Conservation (phyloP, 2,113 vertebrate species). For the Tauraco erythrolophus region DNA sequence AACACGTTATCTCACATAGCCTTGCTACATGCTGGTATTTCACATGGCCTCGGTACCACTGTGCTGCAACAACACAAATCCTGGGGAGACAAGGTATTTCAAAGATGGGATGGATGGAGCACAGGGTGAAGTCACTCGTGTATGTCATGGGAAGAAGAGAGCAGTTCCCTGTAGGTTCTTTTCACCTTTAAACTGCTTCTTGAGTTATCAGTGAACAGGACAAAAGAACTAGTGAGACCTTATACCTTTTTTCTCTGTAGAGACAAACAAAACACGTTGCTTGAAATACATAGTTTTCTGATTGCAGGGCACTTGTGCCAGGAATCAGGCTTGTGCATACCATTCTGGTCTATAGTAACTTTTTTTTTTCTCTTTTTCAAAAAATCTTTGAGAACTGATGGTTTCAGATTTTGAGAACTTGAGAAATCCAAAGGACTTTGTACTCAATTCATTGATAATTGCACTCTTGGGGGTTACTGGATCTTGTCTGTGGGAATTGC, state of each 20-base stretch:
- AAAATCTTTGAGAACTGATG: not conserved
- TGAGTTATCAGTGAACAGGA: not conserved
- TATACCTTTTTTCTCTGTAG: not conserved
- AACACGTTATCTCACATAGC: not conserved
- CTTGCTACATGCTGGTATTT: not conserved
- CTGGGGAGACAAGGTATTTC: not conserved
- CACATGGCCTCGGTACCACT: not conserved
- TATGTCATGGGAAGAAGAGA: not conserved
- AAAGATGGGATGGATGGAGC: not conserved
- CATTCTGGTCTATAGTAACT: not conserved
- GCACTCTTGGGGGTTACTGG: not conserved
- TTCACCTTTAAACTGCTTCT: not conserved
- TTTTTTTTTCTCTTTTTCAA: not conserved
- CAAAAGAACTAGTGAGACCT: not conserved
- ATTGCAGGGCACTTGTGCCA: not conserved
- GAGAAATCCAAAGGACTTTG: not conserved
- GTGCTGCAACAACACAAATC: not conserved
- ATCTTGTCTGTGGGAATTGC: not conserved
- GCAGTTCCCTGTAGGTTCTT: rapidly evolving
- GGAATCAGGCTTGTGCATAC: not conserved
- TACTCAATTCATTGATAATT: not conserved
- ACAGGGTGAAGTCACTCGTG: not conserved
- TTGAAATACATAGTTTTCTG: not conserved
- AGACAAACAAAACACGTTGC: not conserved
- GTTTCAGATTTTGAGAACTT: not conserved